Base-by-base conservation (phyloP, 2,113 vertebrate genomes). In the Poecile atricapillus region DNA sequence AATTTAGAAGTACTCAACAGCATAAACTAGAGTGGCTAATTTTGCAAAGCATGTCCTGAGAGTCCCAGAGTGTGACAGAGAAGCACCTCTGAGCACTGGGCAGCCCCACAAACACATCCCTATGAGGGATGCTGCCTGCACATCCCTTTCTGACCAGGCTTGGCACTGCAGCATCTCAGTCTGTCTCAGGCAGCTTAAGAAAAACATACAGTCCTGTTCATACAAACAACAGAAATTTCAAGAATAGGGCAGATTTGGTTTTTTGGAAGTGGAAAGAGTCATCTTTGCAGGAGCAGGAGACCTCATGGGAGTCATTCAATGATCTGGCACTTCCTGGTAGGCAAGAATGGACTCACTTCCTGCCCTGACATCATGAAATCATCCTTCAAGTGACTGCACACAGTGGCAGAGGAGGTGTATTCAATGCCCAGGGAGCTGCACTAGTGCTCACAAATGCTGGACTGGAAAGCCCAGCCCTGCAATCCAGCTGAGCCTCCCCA, bases 201-300 rank as follows among this genome's bases (percentile, higher is more conserved):
- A 86, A 73, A 67, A 46, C 0, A 0, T 11, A 3, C 3, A 21
- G 28, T 65, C 1, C 0, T 17, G 55, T 30, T n/a, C 5, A 2
- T 21, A 33, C 3, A 3, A 91, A 73, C 22, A 43, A 74, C 68
- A 87, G 23, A 39, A 30, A 39, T 3, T 49, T 55, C 18, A 77
- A 69, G 20, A 94, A 79, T 4, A 91, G 17, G 18, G 77, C 23
- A n/a, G 59, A 49, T 21, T 41, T 49, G 4, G 2, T 1, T 60
- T 86, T 49, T 56, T 30, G 24, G 28, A 24, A 77, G 33, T 6
- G 9, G 20, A 55, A 27, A 70, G 4, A 1, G 23, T 46, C 23
- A 64, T 21, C 21, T 59, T 67, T 19, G 39, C 35, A 82, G 56
- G 43, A 87, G 17, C 28, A 87, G 62, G n/a, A 76, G 28, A 77